A percentile compares a stretch with the other conserved stretches of the same genome.
Conservation (phyloP, 2,113 vertebrate species). For the Phylloscopus trochilus region DNA sequence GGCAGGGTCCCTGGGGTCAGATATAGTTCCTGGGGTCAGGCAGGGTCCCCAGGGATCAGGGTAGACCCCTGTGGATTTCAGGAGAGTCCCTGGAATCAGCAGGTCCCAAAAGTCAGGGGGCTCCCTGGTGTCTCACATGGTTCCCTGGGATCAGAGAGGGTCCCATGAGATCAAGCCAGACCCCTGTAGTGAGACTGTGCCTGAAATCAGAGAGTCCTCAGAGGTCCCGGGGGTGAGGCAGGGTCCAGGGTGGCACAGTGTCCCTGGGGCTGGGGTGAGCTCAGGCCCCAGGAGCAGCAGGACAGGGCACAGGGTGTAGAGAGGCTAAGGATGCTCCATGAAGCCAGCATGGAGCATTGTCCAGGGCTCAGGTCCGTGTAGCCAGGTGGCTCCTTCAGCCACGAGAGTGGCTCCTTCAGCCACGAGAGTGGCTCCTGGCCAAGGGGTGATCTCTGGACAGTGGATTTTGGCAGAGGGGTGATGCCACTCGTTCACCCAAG, state of each 20-base stretch:
- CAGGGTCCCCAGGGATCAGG: neutral
- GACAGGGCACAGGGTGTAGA: neutral
- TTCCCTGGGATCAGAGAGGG: neutral
- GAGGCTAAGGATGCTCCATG: rapidly evolving
- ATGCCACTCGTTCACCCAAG: neutral
- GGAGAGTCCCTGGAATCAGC: neutral
- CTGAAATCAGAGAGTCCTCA: neutral
- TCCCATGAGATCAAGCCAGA: neutral
- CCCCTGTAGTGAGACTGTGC: too few species aligned
- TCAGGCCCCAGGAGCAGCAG: neutral
- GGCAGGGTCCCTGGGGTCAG: neutral
- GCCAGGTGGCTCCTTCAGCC: rapidly evolving
- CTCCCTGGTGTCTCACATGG: neutral
- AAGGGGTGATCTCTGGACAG: neutral
- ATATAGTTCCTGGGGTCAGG: neutral
- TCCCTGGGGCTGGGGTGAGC: neutral
- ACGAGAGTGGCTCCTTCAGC: rapidly evolving
- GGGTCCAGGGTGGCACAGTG: neutral
- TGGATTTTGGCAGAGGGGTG: neutral
- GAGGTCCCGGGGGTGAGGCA: neutral
- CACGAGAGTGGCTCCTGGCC: neutral
- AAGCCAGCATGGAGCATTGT: rapidly evolving
- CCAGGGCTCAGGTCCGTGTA: neutral
- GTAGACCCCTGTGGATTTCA: neutral
- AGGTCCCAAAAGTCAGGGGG: neutral